Conservation (phyloP, 2,888 invertebrate genomes). For the Agelastica alni region DNA sequence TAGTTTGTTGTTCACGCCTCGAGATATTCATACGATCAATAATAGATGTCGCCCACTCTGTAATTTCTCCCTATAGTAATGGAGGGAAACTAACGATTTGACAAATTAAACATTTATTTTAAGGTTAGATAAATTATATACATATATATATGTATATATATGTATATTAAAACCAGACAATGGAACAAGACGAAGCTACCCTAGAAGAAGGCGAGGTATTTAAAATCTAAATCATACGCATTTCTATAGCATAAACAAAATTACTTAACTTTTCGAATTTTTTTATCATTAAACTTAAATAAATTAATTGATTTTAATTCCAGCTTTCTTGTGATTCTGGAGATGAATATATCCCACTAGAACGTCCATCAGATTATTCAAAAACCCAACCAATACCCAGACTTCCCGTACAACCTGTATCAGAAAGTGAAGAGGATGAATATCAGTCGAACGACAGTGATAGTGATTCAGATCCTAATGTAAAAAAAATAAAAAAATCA, state of each 20-base stretch:
- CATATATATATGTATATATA: too few relatives aligned
- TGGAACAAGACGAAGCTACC: slow-evolving; percentile 37
- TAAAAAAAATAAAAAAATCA: slow-evolving; percentile 61
- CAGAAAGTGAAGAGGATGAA: slow-evolving; percentile 53
- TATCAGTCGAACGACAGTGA: slow-evolving; percentile 60
- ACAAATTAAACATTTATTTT: too few relatives aligned
- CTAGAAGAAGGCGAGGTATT: slow-evolving; percentile 42
- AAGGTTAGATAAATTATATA: too few relatives aligned
- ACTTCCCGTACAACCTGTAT: slow-evolving; percentile 56
- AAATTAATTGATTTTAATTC: slow-evolving; percentile 27
- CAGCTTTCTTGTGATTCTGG: slow-evolving; percentile 47
- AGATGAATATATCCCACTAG: slow-evolving; percentile 63
- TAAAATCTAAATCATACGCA: too few relatives aligned
- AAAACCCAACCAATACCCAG: slow-evolving; percentile 39
- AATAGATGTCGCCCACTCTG: too few relatives aligned
- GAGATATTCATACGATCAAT: too few relatives aligned
- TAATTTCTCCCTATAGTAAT: too few relatives aligned
- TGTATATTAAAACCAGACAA: too few relatives aligned
- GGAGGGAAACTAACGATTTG: too few relatives aligned
- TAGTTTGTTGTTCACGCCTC: too few relatives aligned
- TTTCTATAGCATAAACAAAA: too few relatives aligned
- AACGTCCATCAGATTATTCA: slow-evolving; percentile 60
- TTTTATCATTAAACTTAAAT: neutral
- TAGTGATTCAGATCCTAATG: slow-evolving; percentile 63
- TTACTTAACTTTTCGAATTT: too few relatives aligned